Percentiles rank a stretch among this genome's conserved stretches.
These are phyloP conservation scores for Monomorium pharaonis DNA, from an alignment of 1,140 invertebrate genomes.

Conservation along the genomic window DNA sequence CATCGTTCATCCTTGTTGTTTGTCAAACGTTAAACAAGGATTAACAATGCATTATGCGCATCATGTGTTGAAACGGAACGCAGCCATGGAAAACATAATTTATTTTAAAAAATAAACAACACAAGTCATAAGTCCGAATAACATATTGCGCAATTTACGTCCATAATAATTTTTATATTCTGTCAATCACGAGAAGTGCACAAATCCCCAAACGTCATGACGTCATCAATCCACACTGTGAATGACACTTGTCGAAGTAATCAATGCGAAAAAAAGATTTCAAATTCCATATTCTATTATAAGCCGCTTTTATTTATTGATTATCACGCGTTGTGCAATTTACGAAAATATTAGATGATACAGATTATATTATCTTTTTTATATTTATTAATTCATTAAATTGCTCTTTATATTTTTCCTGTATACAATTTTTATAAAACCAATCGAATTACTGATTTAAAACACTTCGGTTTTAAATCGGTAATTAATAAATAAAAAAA, in stretches of 20 bases:
- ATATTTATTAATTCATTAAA: not conserved
- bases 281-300: conserved; percentile 7
- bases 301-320: conserved; percentile 28
- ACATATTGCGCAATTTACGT: not conserved
- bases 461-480: not conserved
- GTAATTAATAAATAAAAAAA: not conserved
- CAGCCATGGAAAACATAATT: not conserved
- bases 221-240: not conserved
- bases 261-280: not conserved
- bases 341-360: not conserved
- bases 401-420: not conserved
- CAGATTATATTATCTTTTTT: too few species aligned
- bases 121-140: not conserved
- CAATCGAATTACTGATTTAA: not conserved
- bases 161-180: conserved; percentile 6
- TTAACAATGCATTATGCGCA: too few species aligned
- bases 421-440: not conserved
- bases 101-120: not conserved
- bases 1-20: too few species aligned
- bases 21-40: too few species aligned
- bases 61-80: too few species aligned
- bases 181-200: not conserved
- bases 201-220: not conserved
- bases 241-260: conserved; percentile 1
- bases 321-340: not conserved